Conservation (phyloP, 1,140 invertebrate genomes). For the Acromyrmex charruanus region DNA sequence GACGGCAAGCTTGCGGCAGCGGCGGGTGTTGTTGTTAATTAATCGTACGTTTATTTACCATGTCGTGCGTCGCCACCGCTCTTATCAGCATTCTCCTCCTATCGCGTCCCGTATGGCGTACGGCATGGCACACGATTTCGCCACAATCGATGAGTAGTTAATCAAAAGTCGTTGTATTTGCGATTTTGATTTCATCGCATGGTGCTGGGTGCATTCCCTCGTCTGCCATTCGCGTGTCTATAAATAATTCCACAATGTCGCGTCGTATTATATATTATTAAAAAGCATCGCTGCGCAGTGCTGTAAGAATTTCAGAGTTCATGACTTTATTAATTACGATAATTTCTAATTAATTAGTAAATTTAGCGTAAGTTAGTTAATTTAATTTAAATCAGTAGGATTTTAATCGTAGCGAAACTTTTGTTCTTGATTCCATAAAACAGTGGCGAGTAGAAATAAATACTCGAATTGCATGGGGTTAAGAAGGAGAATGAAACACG, state of each 20-base stretch:
- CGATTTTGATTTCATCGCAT: slow-evolving; percentile 16
- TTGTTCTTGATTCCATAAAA: neutral
- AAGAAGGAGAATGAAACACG: slow-evolving; percentile 53
- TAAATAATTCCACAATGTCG: neutral
- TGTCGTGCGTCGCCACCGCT: neutral
- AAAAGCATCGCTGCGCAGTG: neutral
- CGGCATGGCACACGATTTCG: neutral
- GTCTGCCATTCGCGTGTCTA: neutral
- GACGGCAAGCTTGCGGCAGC: slow-evolving; percentile 20
- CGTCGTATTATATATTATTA: neutral
- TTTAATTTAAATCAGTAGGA: neutral
- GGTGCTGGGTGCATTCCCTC: neutral
- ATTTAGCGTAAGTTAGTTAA: neutral
- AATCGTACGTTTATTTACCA: slow-evolving; percentile 67
- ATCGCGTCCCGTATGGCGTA: slow-evolving; percentile 8
- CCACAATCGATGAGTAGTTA: slow-evolving; percentile 29
- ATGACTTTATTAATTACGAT: neutral
- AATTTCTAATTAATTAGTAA: neutral
- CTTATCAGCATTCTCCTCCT: slow-evolving; percentile 40
- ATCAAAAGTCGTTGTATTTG: slow-evolving; percentile 32
- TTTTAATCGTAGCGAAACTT: neutral
- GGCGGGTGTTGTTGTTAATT: slow-evolving; percentile 61
- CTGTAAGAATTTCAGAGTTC: neutral
- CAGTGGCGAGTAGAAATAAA: slow-evolving; percentile 20
- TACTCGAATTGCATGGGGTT: slow-evolving; percentile 42